These are phyloP conservation scores for Sinocyclocheilus anophthalmus DNA, from an alignment of 2,113 vertebrate genomes.

Conservation along the genomic window DNA sequence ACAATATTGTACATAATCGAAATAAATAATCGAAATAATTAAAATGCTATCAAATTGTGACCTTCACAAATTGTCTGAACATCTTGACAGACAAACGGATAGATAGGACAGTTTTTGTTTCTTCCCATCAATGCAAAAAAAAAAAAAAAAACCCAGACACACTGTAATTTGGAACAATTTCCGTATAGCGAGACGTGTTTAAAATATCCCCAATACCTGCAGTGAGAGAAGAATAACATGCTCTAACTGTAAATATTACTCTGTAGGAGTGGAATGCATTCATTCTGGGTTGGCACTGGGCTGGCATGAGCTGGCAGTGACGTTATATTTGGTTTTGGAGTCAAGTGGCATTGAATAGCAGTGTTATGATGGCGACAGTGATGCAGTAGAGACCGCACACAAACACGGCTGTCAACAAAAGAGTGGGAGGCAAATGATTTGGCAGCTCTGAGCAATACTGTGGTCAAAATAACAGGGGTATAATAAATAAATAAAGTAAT, in stretches of 20 bases:
- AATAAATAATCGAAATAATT: background rate
- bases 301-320: background rate
- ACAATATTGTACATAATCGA: no score
- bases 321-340: conserved; percentile 41
- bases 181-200: background rate
- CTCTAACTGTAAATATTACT: conserved; percentile 47
- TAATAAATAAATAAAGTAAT: conserved; percentile 35
- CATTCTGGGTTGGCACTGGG: conserved; percentile 32
- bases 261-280: conserved; percentile 36
- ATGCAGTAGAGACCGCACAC: conserved; percentile 22
- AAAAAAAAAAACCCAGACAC: background rate
- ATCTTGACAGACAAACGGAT: background rate
- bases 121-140: background rate
- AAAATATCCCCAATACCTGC: conserved; percentile 15
- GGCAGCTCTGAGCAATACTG: conserved; percentile 1
- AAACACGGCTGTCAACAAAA: background rate
- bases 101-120: background rate
- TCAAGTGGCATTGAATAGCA: conserved; percentile 7
- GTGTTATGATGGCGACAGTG: conserved; percentile 1
- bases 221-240: conserved; percentile 30
- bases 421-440: conserved; percentile 19
- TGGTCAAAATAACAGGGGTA: conserved; percentile 26
- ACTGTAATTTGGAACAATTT: background rate
- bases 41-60: background rate
- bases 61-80: background rate